These are phyloP conservation scores for Anodontia alba DNA, from an alignment of 2,888 invertebrate genomes.

Conservation along the genomic window DNA sequence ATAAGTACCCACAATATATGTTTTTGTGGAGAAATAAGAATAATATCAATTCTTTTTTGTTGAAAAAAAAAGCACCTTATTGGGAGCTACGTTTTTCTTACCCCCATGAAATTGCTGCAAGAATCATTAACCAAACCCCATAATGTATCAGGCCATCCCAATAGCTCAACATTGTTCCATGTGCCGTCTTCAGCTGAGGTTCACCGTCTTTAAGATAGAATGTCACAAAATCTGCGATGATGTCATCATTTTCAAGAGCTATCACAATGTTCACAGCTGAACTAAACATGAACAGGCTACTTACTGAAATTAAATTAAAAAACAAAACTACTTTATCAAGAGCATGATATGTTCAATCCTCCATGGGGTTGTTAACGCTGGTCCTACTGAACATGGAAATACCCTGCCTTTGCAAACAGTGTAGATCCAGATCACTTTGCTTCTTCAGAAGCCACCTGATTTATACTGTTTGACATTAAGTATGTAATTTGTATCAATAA, in stretches of 20 bases:
- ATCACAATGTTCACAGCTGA: constrained; percentile 81
- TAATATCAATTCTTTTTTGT: no score
- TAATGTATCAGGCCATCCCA: constrained; percentile 84
- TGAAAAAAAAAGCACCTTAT: no score
- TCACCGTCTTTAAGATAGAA: constrained; percentile 83
- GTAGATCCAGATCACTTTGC: no score
- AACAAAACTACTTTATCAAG: neutral
- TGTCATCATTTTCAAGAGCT: constrained; percentile 81
- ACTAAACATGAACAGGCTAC: constrained; percentile 81
- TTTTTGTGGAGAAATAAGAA: no score
- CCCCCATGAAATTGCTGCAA: constrained; percentile 6
- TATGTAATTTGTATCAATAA: no score
- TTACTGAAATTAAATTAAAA: constrained; percentile 69
- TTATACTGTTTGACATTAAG: no score
- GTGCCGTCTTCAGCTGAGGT: constrained; percentile 82
- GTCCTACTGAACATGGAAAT: no score
- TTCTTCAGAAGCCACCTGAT: no score
- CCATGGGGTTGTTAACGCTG: no score
- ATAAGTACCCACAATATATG: no score
- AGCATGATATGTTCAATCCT: neutral
- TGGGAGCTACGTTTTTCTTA: no score
- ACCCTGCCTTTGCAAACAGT: no score
- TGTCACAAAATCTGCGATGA: constrained; percentile 79
- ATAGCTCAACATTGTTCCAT: constrained; percentile 83
- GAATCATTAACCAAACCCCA: constrained; percentile 63